Evolutionary conservation across 2,113 vertebrate genomes (phyloP), one percentile per base, ranked within the genome.

Genomic region (Glareola pratincola): DNA sequence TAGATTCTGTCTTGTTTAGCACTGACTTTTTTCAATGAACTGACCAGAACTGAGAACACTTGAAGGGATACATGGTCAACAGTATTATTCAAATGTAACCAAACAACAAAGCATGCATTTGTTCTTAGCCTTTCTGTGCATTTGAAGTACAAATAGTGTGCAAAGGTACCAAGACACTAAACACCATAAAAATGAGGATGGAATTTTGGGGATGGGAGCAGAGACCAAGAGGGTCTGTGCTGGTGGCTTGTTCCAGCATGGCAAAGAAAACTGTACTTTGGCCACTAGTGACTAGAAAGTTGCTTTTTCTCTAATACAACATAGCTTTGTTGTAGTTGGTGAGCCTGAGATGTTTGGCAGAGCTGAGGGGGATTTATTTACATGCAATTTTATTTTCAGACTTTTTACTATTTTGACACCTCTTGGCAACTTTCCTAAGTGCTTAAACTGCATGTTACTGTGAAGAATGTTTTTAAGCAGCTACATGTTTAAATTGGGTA

Each of bases 331-430:
- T 56, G 24, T 9, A 36, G 27, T 53, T 9, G 10, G 53, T 14
- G 71, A 96, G 56, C 45, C 47, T 1, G 54, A 69, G 71, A 9
- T 26, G 41, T 29, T 10, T 92, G 78, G 48, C 64, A 85, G 93
- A 63, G 50, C 57, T 85, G 45, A 69, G 72, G 53, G 67, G 76
- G 85, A 67, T 93, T 96, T 97, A 92, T 92, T 95, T 93, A 79
- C 39, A 5, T 83, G 85, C 57, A 51, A 39, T 91, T 68, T 94
- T 93, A 86, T 94, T 96, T 95, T 64, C 92, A 87, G 59, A 6
- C 76, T 95, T 21, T 67, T 68, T 53, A 75, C 73, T 95, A 74
- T 97, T 97, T 97, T 96, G 97, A 96, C 95, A 96, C 94, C 94
- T 95, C 88, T 68, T 97, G 96, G 95, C 95, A 94, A 84, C 96